These are phyloP conservation scores for Mercenaria mercenaria DNA, from an alignment of 1,140 invertebrate genomes.

Conservation along the genomic window DNA sequence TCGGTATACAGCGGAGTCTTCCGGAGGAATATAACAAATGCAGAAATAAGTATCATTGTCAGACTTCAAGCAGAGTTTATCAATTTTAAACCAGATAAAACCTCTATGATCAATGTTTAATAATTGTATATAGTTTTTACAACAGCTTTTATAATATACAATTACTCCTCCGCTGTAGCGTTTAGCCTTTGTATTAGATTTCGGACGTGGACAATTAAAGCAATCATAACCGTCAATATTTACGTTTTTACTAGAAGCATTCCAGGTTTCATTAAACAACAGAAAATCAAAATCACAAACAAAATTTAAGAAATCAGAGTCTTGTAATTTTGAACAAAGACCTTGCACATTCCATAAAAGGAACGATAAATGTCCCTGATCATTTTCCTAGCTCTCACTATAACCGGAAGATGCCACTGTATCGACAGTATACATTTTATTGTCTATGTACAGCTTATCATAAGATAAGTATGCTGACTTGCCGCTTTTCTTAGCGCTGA, in stretches of 20 bases:
- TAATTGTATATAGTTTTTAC: not conserved
- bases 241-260: not conserved
- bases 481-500: conserved; percentile 11
- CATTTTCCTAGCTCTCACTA: not conserved
- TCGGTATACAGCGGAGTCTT: not conserved
- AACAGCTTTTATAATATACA: conserved; percentile 36
- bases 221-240: not conserved
- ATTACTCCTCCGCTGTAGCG: conserved; percentile 27
- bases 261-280: conserved; percentile 47
- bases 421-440: conserved; percentile 29
- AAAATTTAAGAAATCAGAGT: conserved; percentile 44
- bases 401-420: conserved; percentile 8
- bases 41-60: conserved; percentile 29
- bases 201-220: conserved; percentile 37
- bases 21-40: not conserved
- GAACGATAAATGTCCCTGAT: conserved; percentile 7
- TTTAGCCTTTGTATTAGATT: conserved; percentile 38
- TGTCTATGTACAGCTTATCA: conserved; percentile 23
- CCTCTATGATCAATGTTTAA: conserved; percentile 9
- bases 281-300: conserved; percentile 36
- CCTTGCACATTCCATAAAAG: conserved; percentile 53
- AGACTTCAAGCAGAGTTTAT: not conserved
- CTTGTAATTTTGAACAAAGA: not conserved
- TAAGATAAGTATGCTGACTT: not conserved
- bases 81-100: conserved; percentile 32